Evolutionary conservation across 1,140 invertebrate species (phyloP), one percentile per base, ranked within the genome.

Genomic region (Hyposmocoma kahamanoa): DNA sequence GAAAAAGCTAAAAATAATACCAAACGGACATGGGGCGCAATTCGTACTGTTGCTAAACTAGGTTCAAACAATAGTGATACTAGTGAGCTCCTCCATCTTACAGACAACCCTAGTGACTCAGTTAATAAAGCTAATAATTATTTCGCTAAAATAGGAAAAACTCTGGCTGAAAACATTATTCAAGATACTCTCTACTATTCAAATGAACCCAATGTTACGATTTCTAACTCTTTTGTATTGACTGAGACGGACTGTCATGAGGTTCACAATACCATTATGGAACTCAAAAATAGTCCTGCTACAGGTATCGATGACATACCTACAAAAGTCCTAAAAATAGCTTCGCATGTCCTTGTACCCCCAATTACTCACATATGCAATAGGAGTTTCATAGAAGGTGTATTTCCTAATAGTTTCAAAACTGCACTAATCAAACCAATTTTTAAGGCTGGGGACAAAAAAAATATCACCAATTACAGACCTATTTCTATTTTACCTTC

Each of bases 401-500:
- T n/a, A 4, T 21, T 42, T 24, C 41, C 41, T 1, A 21, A 22
- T 3, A 11, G 5, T 3, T 42, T 19, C 8, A 42, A 42, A 24
- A 11, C 22, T 9, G 41, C 41, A 24, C 3, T 3, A n/a, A 13
- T 30, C 10, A n/a, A 13, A 10, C 28, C 28, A n/a, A 30, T 30
- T 30, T 30, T n/a, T 8, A 30, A 30, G 13, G 28, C 10, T 13
- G 28, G 28, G 13, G 28, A 30, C 28, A 30, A 30, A 13, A 30
- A 30, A 30, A 10, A n/a, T 10, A 13, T 22, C 6, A 17, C 21
- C 5, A 43, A 43, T 10, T 43, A 43, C 22, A 28, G 42, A 2
- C 42, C 42, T 18, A 43, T 46, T 18, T 46, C 44, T 4, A 17
- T 46, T n/a, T 15, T 46, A n/a, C 5, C 22, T 1, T n/a, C 28